phyloP scores from a whole-genome alignment of 2,797 vertebrate genomes.

The Ctenopoma multispine region DNA sequence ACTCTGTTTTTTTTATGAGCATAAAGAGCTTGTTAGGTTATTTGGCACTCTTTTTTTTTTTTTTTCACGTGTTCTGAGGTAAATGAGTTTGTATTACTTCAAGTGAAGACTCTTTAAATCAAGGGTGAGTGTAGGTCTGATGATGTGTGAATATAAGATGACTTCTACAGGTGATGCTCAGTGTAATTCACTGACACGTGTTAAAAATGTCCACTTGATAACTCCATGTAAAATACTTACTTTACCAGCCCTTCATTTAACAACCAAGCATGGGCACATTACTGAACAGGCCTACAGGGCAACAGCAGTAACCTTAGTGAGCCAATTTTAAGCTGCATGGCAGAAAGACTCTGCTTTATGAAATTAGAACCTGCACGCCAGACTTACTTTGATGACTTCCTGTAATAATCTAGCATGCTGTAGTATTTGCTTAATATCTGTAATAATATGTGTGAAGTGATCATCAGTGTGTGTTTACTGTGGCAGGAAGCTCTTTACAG shows the following conservation, averaged over 20 bases:
- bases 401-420: neutral
- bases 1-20: slow-evolving; percentile 1
- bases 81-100: neutral
- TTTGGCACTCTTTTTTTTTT: neutral
- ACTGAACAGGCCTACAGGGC: neutral
- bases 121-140: slow-evolving; percentile 4
- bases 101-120: slow-evolving; percentile 4
- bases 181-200: slow-evolving; percentile 7
- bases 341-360: too few relatives aligned
- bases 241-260: too few relatives aligned
- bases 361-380: too few relatives aligned
- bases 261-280: neutral
- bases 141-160: neutral
- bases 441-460: neutral
- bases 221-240: too few relatives aligned
- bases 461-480: neutral
- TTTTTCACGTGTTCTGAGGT: slow-evolving; percentile 19
- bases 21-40: neutral
- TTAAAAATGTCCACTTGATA: neutral
- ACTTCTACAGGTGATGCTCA: neutral
- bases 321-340: too few relatives aligned
- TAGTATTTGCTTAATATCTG: neutral
- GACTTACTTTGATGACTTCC: too few relatives aligned
- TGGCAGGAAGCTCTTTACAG: neutral
- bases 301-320: too few relatives aligned